Evolutionary conservation across 2,797 vertebrate species (phyloP), one percentile per base, ranked within the genome.

Genomic region (Intellagama lesueurii): DNA sequence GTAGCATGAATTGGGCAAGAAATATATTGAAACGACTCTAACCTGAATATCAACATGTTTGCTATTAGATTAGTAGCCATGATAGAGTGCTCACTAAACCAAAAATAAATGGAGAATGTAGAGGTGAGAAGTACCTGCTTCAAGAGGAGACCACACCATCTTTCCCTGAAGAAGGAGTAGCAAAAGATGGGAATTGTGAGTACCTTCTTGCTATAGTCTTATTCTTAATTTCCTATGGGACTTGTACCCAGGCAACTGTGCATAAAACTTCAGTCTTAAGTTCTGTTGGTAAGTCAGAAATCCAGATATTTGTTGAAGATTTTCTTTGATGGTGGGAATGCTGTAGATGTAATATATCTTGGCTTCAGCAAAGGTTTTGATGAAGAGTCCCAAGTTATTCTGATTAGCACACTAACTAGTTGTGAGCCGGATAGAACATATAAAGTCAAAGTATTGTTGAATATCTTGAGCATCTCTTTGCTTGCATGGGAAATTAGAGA

Each of bases 101-200:
- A 17, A 97, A 76, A 32, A 94, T 96, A 17, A 94, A 66, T 0
- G 92, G 96, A 70, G 95, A 92, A 0, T 93, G 93, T 0, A 96
- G 97, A 93, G 95, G 91, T 70, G 95, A 96, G 12, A 97, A 97
- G 95, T 91, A 95, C 7, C 86, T 90, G 28, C 96, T 95, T 5
- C 93, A 94, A 0, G 97, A 97, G 1, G 95, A 98, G 32, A 56
- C 83, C 16, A 87, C 22, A 95, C 94, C 95, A 30, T 96, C 93
- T 81, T 97, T 97, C 1, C 94, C 95, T 88, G 98, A 96, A 56
- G 96, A 93, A 83, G 97, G 97, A 96, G 96, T 98, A 93, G 96
- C 96, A 88, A 96, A 95, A 89, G 96, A 96, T 95, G 35, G 91
- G 87, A 96, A 94, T 92, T 96, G 98, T 99, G 96, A 98, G 98